Percentiles rank a stretch among this genome's conserved stretches.
Evolutionary conservation across 2,797 vertebrate genomes (phyloP).

Genomic region (Falco columbarius): DNA sequence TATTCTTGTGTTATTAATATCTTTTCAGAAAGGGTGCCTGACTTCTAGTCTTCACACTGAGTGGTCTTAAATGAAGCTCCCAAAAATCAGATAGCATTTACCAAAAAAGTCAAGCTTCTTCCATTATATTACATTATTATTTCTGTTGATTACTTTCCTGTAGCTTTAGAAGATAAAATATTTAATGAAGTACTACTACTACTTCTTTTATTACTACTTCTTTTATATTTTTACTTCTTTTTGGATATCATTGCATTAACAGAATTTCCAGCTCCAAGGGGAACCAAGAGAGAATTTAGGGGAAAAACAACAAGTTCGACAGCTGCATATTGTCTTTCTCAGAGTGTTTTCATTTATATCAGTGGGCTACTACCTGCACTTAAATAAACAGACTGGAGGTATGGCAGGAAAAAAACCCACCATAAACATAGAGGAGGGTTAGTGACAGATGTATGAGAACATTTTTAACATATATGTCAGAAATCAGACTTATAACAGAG

Average conservation of each 20-base stretch:
- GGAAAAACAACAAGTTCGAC: not conserved
- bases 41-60: not conserved
- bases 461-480: not conserved
- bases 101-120: not conserved
- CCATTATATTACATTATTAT: not conserved
- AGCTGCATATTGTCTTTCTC: not conserved
- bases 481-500: not conserved
- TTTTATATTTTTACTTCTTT: not conserved
- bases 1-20: not conserved
- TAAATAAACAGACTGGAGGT: not conserved
- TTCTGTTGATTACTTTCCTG: not conserved
- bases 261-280: not conserved
- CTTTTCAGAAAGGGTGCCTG: not conserved
- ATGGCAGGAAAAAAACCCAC: not conserved
- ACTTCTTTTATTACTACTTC: not conserved
- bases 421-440: not conserved
- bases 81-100: not conserved
- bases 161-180: not conserved
- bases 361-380: not conserved
- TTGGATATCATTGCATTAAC: not conserved
- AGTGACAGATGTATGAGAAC: not conserved
- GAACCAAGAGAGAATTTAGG: not conserved
- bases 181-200: not conserved
- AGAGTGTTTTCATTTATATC: not conserved
- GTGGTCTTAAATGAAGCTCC: not conserved